These are phyloP conservation scores for Henricia sp. DNA, from an alignment of 53 echinoderm and acorn worm species.

Conservation along the genomic window DNA sequence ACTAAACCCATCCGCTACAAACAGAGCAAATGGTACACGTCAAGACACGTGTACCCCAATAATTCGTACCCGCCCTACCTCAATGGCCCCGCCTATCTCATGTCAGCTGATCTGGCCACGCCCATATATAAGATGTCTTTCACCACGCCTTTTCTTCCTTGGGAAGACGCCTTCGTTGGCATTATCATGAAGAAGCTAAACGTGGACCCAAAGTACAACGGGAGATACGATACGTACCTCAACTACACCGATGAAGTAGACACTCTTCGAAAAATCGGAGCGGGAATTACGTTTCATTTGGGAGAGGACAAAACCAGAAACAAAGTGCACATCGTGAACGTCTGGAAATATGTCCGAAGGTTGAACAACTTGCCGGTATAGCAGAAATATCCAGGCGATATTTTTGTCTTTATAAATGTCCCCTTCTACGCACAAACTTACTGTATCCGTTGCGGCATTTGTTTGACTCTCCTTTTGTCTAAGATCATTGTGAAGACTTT, in stretches of 20 bases:
- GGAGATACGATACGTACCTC: constrained; percentile 19
- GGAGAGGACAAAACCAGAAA: constrained; percentile 35
- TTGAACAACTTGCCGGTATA: constrained; percentile 15
- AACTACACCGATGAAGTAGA: constrained; percentile 12
- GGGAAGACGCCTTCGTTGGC: constrained; percentile 86
- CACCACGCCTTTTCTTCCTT: constrained; percentile 67
- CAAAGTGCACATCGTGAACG: constrained; percentile 32
- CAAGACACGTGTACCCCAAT: constrained; percentile 57
- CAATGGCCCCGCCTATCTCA: constrained; percentile 72
- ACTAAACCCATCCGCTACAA: constrained; percentile 59
- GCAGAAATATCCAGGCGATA: too few species aligned
- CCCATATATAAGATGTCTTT: constrained; percentile 52
- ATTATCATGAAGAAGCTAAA: constrained; percentile 64
- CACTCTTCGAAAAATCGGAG: constrained; percentile 15
- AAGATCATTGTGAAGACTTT: too few species aligned
- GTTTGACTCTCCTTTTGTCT: neutral
- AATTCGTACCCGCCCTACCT: constrained; percentile 71
- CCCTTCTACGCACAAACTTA: neutral
- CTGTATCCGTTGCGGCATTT: neutral
- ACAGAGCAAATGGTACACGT: constrained; percentile 73
- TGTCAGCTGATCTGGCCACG: constrained; percentile 66
- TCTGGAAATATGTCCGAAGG: constrained; percentile 34
- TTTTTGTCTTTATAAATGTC: too few species aligned
- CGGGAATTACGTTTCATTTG: constrained; percentile 29
- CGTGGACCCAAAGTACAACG: constrained; percentile 54